Percentiles rank a stretch among this genome's conserved stretches.
phyloP scores from a whole-genome alignment of 2,888 invertebrate genomes.

The Allophyes oxyacanthae region DNA sequence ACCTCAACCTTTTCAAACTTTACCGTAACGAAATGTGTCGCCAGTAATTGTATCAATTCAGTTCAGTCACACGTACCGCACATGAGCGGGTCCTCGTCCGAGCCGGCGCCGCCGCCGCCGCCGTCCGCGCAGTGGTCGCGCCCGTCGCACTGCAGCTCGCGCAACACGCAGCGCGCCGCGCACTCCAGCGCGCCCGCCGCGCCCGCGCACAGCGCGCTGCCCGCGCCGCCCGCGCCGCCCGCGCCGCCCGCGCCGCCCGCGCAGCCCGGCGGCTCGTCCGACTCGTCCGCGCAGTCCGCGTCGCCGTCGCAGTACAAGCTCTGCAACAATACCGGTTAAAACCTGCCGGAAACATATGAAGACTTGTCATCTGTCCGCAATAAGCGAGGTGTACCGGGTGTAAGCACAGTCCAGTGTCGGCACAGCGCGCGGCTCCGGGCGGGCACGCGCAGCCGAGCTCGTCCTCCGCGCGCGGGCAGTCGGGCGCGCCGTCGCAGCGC shows the following conservation, averaged over 20 bases:
- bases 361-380: too few species aligned
- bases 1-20: too few species aligned
- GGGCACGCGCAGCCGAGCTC: constrained; percentile 84
- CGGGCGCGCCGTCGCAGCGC: constrained; percentile 91
- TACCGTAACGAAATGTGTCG: too few species aligned
- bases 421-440: constrained; percentile 73
- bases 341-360: too few species aligned
- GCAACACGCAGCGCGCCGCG: constrained; percentile 91
- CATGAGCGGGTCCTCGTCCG: constrained; percentile 90
- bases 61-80: constrained; percentile 66
- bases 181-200: constrained; percentile 89
- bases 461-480: constrained; percentile 92
- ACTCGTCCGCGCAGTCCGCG: constrained; percentile 91
- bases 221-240: constrained; percentile 43
- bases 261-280: constrained; percentile 91
- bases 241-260: constrained; percentile 58
- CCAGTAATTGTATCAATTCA: not conserved
- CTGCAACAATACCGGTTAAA: constrained; percentile 53
- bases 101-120: constrained; percentile 87
- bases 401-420: constrained; percentile 62
- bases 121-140: constrained; percentile 92
- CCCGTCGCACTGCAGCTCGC: constrained; percentile 92
- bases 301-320: constrained; percentile 91
- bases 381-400: constrained; percentile 55
- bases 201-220: constrained; percentile 53